These are phyloP conservation scores for Cacatua alba DNA, from an alignment of 2,113 vertebrate species.

Conservation along the genomic window DNA sequence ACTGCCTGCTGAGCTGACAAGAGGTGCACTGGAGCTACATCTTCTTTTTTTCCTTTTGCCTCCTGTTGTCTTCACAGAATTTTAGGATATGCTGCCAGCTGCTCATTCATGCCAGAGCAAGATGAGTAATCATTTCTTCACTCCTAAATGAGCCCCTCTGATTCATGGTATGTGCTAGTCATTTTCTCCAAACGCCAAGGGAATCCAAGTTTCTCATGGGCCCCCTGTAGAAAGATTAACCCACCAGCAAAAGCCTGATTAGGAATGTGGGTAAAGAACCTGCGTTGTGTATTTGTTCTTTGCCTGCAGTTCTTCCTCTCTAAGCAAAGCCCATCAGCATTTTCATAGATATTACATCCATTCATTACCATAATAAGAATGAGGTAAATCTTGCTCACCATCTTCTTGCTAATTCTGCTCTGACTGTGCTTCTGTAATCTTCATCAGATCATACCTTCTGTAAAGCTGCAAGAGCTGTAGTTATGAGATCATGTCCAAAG, in stretches of 20 bases:
- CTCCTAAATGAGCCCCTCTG: slow-evolving; percentile 52
- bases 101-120: slow-evolving; percentile 62
- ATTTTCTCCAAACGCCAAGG: slow-evolving; percentile 20
- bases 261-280: slow-evolving; percentile 43
- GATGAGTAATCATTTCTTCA: slow-evolving; percentile 62
- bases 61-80: slow-evolving; percentile 64
- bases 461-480: background rate
- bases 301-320: slow-evolving; percentile 60
- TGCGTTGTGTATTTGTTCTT: slow-evolving; percentile 15
- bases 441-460: background rate
- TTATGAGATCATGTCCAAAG: background rate
- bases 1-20: slow-evolving; percentile 41
- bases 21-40: background rate
- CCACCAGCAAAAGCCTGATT: background rate
- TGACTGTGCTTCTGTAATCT: slow-evolving; percentile 9
- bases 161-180: slow-evolving; percentile 21
- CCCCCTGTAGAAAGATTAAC: slow-evolving; percentile 45
- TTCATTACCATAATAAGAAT: slow-evolving; percentile 49
- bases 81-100: slow-evolving; percentile 50
- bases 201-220: slow-evolving; percentile 47
- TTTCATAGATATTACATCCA: slow-evolving; percentile 57
- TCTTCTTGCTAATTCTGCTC: slow-evolving; percentile 43
- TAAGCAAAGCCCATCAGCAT: slow-evolving; percentile 51
- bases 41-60: slow-evolving; percentile 4
- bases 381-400: slow-evolving; percentile 39